Evolutionary conservation across 2,888 invertebrate species (phyloP).

Genomic region (Lottia gigantea): DNA sequence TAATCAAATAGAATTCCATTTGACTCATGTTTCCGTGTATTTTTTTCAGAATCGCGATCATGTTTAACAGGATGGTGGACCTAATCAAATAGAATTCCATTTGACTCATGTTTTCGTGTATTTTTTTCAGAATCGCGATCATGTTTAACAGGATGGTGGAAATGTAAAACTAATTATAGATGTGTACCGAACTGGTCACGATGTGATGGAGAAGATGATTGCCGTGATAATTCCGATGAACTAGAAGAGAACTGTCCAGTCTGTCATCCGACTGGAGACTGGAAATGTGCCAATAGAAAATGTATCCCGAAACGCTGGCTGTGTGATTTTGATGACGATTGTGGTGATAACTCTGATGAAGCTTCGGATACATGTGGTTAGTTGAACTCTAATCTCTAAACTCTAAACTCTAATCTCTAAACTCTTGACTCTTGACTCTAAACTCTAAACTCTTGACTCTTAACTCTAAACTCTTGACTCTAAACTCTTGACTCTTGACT

Average conservation of each 20-base stretch:
- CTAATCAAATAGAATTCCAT: too few relatives aligned
- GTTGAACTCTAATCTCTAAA: slow-evolving; percentile 25
- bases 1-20: too few relatives aligned
- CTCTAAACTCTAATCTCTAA: too few relatives aligned
- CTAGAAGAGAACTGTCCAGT: slow-evolving; percentile 88
- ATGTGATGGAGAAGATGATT: slow-evolving; percentile 98
- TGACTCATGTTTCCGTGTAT: too few relatives aligned
- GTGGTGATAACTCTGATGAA: slow-evolving; percentile 90
- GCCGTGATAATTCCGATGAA: slow-evolving; percentile 94
- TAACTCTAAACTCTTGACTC: too few relatives aligned
- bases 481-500: too few relatives aligned
- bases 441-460: too few relatives aligned
- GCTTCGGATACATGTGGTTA: slow-evolving; percentile 57
- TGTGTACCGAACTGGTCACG: slow-evolving; percentile 98
- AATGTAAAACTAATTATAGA: slow-evolving; percentile 93
- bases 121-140: slow-evolving; percentile 80
- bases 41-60: too few relatives aligned
- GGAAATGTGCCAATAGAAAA: slow-evolving; percentile 89
- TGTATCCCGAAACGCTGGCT: slow-evolving; percentile 75
- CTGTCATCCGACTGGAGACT: slow-evolving; percentile 89
- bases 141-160: slow-evolving; percentile 94
- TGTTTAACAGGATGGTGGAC: too few relatives aligned
- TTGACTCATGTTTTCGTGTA: too few relatives aligned
- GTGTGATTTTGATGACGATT: slow-evolving; percentile 97
- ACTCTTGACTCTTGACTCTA: too few relatives aligned